Percentiles rank a stretch among this genome's conserved stretches.
These are phyloP conservation scores for Ptilonorhynchus violaceus DNA, from an alignment of 2,113 vertebrate genomes.

Conservation along the genomic window DNA sequence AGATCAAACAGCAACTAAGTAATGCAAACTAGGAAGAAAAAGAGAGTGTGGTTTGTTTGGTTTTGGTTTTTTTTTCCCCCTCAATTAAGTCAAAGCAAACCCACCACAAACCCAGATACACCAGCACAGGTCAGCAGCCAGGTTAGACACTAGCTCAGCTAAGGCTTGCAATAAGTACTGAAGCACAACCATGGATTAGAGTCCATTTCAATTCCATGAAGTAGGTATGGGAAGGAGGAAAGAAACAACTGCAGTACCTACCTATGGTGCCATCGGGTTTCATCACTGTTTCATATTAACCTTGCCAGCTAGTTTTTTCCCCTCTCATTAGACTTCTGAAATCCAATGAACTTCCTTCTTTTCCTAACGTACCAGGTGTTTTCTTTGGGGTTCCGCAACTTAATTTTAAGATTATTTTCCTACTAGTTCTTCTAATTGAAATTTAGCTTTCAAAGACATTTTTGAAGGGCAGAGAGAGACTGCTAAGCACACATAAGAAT, in stretches of 20 bases:
- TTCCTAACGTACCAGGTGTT: neutral
- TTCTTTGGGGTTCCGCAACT: neutral
- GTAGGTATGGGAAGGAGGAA: neutral
- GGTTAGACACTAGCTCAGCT: neutral
- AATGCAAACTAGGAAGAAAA: neutral
- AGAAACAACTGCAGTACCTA: neutral
- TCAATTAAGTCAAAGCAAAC: neutral
- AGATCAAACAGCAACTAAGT: neutral
- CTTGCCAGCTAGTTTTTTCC: neutral
- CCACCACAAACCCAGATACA: neutral
- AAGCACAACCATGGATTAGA: neutral
- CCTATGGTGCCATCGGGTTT: neutral
- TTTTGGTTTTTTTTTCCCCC: neutral
- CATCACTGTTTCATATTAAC: neutral
- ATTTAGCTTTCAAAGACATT: neutral
- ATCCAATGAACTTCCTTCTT: neutral
- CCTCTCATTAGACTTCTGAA: neutral
- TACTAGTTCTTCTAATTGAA: neutral
- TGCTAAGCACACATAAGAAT: neutral
- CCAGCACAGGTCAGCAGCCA: neutral
- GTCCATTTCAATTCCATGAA: neutral
- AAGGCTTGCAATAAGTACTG: neutral
- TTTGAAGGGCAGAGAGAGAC: neutral
- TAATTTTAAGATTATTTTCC: neutral
- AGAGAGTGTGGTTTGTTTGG: neutral